phyloP scores from a whole-genome alignment of 1,140 invertebrate species.

The Pantala flavescens region DNA sequence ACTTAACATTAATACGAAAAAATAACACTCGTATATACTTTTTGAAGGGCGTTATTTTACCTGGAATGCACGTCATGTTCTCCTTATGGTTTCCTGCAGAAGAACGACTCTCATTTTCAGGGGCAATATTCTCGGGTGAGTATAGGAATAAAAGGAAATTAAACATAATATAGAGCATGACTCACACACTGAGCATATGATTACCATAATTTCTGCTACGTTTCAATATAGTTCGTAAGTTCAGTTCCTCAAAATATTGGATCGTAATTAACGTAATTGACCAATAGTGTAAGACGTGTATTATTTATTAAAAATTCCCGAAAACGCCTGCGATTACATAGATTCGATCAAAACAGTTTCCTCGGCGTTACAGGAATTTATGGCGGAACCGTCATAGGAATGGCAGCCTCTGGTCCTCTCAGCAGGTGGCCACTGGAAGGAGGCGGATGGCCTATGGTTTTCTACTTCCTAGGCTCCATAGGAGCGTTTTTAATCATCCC shows the following conservation, averaged over 20 bases:
- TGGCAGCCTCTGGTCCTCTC: conserved; percentile 54
- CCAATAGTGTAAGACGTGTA: too few species aligned
- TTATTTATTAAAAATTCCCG: too few species aligned
- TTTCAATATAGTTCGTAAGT: too few species aligned
- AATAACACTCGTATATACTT: conserved; percentile 12
- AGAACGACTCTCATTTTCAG: conserved; percentile 57
- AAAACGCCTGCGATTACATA: too few species aligned
- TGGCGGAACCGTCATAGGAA: conserved; percentile 38
- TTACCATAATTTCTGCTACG: too few species aligned
- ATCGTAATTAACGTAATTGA: too few species aligned
- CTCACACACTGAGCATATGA: too few species aligned
- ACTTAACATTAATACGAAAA: too few species aligned
- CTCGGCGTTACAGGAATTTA: too few species aligned
- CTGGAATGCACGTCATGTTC: conserved; percentile 69
- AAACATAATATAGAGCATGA: too few species aligned
- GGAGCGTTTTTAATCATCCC: conserved; percentile 30
- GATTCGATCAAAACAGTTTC: too few species aligned
- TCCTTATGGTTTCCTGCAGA: conserved; percentile 72
- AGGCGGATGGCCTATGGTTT: conserved; percentile 15
- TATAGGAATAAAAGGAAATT: background rate
- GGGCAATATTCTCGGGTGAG: background rate
- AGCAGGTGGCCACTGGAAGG: conserved; percentile 36
- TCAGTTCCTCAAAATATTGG: too few species aligned
- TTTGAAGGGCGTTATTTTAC: conserved; percentile 66
- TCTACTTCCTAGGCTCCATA: conserved; percentile 10